phyloP scores from a whole-genome alignment of 35 echinoderm and acorn worm species.

The Strongylocentrotus purpuratus region DNA sequence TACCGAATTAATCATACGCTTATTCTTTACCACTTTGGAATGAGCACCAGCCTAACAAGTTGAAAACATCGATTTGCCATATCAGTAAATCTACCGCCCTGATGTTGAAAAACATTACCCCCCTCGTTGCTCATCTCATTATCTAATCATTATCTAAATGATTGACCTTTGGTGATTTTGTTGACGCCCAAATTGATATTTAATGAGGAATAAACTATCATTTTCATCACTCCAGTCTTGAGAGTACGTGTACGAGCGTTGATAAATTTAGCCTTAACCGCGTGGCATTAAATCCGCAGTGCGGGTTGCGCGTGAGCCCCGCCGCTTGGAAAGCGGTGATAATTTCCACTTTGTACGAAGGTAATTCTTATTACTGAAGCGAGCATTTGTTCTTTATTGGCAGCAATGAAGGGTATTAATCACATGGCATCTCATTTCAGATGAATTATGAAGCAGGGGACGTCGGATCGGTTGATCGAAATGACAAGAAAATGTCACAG shows the following conservation, averaged over 20 bases:
- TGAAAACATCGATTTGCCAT: not conserved
- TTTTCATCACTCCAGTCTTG: not conserved
- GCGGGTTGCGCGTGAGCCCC: not conserved
- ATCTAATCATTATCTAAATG: not conserved
- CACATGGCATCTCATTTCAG: not conserved
- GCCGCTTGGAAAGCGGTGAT: not conserved
- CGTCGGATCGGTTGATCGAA: not conserved
- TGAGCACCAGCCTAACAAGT: not conserved
- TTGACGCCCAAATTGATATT: not conserved
- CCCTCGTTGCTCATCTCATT: not conserved
- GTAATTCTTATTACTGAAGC: not conserved
- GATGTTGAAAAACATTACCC: not conserved
- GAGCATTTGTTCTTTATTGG: not conserved
- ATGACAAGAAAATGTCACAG: not conserved
- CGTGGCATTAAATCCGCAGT: not conserved
- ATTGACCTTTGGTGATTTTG: not conserved
- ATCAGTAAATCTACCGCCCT: not conserved
- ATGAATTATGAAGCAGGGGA: not conserved
- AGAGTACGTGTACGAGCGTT: not conserved
- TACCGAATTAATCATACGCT: not conserved
- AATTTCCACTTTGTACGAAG: not conserved
- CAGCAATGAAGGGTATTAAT: not conserved
- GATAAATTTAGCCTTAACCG: not conserved
- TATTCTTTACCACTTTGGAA: not conserved
- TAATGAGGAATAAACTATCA: not conserved